Evolutionary conservation across 2,113 vertebrate genomes (phyloP).

Genomic region (Neotragus moschatus): DNA sequence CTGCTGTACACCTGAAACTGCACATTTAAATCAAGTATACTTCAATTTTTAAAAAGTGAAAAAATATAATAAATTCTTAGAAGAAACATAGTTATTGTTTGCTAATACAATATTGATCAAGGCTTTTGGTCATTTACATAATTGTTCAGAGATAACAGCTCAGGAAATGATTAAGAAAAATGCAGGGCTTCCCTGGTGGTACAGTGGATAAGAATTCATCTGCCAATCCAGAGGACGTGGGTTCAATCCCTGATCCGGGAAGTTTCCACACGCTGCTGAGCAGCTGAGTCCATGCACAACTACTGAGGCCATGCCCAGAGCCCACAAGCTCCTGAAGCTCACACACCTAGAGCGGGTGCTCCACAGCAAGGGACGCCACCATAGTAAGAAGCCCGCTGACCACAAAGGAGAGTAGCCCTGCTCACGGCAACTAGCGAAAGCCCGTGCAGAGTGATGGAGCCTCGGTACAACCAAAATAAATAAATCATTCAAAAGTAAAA

Average conservation of each 20-base stretch:
- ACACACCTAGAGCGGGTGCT: not conserved
- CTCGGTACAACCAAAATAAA: not conserved
- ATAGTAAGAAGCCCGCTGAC: not conserved
- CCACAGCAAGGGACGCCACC: not conserved
- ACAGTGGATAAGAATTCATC: not conserved
- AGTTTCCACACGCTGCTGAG: not conserved
- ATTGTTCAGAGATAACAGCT: not conserved
- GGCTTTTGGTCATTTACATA: not conserved
- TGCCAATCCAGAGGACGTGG: not conserved
- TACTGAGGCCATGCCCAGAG: not conserved
- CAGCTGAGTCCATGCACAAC: not conserved
- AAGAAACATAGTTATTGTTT: not conserved
- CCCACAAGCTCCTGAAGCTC: not conserved
- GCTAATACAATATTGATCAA: not conserved
- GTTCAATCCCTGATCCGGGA: not conserved
- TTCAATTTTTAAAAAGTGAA: not conserved
- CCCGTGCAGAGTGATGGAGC: not conserved
- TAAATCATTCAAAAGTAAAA: not conserved
- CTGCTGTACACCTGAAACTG: not conserved
- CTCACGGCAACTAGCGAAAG: not conserved
- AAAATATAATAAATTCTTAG: not conserved
- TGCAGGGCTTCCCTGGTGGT: not conserved
- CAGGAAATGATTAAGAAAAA: not conserved
- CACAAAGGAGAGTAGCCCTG: not conserved
- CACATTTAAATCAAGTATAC: not conserved